Conservation (phyloP, 2,113 vertebrate species). For the Cettia cetti region DNA sequence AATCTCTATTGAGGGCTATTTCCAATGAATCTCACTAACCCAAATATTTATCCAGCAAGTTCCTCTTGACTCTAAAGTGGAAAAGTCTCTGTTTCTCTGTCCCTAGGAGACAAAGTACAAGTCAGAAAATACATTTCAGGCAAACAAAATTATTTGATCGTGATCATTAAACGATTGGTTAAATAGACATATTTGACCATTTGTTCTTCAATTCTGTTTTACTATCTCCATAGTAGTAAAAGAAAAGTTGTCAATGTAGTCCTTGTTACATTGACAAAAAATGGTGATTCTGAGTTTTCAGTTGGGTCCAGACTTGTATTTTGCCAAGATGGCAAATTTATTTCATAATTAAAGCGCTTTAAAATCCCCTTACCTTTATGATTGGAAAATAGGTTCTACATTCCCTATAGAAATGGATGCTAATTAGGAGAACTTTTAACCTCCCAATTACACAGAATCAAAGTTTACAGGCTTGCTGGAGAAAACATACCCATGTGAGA, state of each 20-base stretch:
- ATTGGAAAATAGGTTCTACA: not conserved
- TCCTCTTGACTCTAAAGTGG: not conserved
- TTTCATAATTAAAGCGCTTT: not conserved
- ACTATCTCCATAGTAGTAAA: not conserved
- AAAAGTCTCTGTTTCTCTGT: not conserved
- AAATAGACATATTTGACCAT: not conserved
- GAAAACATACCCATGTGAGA: not conserved
- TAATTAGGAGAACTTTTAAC: slow-evolving; percentile 48
- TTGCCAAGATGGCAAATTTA: not conserved
- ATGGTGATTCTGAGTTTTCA: not conserved
- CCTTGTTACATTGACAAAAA: not conserved
- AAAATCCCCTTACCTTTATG: slow-evolving; percentile 4
- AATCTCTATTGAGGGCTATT: not conserved
- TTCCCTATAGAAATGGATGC: not conserved
- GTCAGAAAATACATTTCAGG: not conserved
- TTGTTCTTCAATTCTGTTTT: not conserved
- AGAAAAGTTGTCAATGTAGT: not conserved
- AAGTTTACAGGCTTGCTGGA: slow-evolving; percentile 24
- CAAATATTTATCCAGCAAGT: not conserved
- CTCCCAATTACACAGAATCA: slow-evolving; percentile 28
- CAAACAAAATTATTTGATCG: not conserved
- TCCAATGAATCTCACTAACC: not conserved
- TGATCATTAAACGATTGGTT: not conserved
- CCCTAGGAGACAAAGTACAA: not conserved
- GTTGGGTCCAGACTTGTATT: not conserved